Percentiles rank a stretch among this genome's conserved stretches.
Evolutionary conservation across 2,888 invertebrate species (phyloP).

Genomic region (Agrochola macilenta): DNA sequence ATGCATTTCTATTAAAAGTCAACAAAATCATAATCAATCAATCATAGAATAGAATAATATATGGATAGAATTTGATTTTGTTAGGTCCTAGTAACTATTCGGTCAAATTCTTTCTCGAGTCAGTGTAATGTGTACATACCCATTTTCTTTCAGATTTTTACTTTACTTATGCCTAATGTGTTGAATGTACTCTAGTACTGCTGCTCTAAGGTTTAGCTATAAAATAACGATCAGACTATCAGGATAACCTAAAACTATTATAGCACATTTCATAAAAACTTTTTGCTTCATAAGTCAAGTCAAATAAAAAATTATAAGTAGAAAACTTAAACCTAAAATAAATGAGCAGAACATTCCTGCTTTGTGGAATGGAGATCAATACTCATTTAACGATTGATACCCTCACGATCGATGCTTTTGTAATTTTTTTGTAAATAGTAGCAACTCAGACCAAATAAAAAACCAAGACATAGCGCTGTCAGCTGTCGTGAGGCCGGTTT

Average conservation of each 20-base stretch:
- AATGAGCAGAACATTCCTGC: constrained; percentile 28
- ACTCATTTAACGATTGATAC: constrained; percentile 32
- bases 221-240: constrained; percentile 44
- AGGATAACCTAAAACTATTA: constrained; percentile 32
- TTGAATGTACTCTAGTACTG: constrained; percentile 32
- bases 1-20: not conserved
- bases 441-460: not conserved
- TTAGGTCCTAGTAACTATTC: not conserved
- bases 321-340: constrained; percentile 10
- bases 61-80: not conserved
- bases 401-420: not conserved
- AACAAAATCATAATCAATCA: not conserved
- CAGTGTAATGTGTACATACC: not conserved
- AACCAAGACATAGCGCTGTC: no score
- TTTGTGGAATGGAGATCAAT: constrained; percentile 29
- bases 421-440: not conserved
- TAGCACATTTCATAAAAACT: constrained; percentile 50
- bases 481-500: no score
- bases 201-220: constrained; percentile 25
- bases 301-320: constrained; percentile 18
- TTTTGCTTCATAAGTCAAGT: constrained; percentile 17
- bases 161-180: not conserved
- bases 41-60: no score
- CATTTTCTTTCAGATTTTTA: not conserved
- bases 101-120: not conserved